Percentiles rank a stretch among this genome's conserved stretches.
These are phyloP conservation scores for Temnothorax unifasciatus DNA, from an alignment of 2,888 invertebrate species.

Conservation along the genomic window DNA sequence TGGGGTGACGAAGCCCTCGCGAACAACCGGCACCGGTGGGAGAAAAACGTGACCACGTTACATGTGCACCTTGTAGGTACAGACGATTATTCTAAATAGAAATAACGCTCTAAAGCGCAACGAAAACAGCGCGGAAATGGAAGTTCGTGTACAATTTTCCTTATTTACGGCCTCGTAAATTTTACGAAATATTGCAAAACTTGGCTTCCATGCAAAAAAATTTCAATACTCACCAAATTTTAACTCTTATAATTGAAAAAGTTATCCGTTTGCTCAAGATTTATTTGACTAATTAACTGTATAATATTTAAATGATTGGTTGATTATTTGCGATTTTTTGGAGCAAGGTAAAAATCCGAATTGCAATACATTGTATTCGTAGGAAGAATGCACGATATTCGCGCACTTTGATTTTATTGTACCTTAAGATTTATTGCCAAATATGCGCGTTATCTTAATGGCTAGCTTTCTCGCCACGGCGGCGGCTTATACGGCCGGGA, in stretches of 20 bases:
- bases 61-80: slow-evolving; percentile 45
- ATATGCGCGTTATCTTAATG: slow-evolving; percentile 45
- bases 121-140: background rate
- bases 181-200: background rate
- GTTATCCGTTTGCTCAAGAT: background rate
- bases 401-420: slow-evolving; percentile 47
- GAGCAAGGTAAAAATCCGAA: background rate
- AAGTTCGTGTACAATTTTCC: background rate
- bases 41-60: slow-evolving; percentile 74
- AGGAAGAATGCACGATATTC: slow-evolving; percentile 17
- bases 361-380: background rate
- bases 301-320: background rate
- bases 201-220: background rate
- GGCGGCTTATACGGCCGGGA: slow-evolving; percentile 32
- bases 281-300: background rate
- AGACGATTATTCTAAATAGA: slow-evolving; percentile 5
- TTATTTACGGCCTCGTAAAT: background rate
- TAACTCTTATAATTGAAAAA: background rate
- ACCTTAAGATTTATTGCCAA: slow-evolving; percentile 38
- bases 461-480: slow-evolving; percentile 48
- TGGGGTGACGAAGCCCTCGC: slow-evolving; percentile 77
- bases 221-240: background rate
- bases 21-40: slow-evolving; percentile 71
- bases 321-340: background rate
- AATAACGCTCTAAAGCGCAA: background rate